Evolutionary conservation across 2,888 invertebrate genomes (phyloP), one percentile per base, ranked within the genome.

Genomic region (Panorpa germanica): DNA sequence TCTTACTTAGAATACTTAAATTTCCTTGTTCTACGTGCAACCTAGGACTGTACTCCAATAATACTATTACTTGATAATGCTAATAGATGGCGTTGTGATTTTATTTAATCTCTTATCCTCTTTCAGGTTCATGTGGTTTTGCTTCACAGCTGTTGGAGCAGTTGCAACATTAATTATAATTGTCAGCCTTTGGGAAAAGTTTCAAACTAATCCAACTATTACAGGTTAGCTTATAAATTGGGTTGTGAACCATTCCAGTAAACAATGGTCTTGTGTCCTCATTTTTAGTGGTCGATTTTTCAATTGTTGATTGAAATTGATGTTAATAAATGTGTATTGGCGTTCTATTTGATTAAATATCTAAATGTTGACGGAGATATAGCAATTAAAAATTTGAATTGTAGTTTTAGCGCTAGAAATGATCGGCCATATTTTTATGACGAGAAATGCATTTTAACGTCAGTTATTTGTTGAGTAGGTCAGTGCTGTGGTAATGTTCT

Each of bases 151-250:
- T 5, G 54, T 64, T 27, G 77, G 80, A 2, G 63, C 74, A 2
- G 63, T 74, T 1, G 69, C 77, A 1, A 74, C 77, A 1, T 59
- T 71, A 37, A 68, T 74, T 23, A 78, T 80, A 35, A 81, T 82
- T 29, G 63, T 71, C 25, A 76, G 73, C 43, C 57, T 81, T 17
- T 77, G 80, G 78, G 70, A 75, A 42, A 81, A 78, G 48, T 82
- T 82, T 49, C 77, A 78, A 57, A 78, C 76, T 0, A 77, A 77
- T 54, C 81, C 82, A 4, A 81, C 80, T 0, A 75, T 81, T 31
- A 81, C 78, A 17, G 75, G 75, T 54, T 41, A 42, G 39, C 33
- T n/a, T n/a, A n/a, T n/a, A n/a, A n/a, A n/a, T n/a, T n/a, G n/a
- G n/a, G 25, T 8, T 22, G 15, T 11, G 25, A 18, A 28, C 6